These are phyloP conservation scores for Malurus alboscapulatus DNA, from an alignment of 2,113 vertebrate genomes.

Conservation along the genomic window DNA sequence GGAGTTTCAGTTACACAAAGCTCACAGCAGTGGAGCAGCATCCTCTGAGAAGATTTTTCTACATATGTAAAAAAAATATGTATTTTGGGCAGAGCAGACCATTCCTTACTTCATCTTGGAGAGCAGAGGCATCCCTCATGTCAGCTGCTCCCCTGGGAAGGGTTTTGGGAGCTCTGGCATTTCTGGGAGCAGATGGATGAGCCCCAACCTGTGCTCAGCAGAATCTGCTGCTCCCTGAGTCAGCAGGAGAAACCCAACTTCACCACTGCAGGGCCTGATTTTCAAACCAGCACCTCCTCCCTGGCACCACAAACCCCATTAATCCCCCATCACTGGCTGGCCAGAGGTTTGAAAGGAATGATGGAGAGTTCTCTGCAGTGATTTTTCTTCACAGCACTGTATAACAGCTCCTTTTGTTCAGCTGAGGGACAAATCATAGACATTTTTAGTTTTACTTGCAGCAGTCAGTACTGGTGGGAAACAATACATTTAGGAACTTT, in stretches of 20 bases:
- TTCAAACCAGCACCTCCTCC: not conserved
- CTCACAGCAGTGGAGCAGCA: not conserved
- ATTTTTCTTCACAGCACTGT: not conserved
- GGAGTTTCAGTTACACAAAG: not conserved
- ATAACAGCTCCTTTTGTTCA: not conserved
- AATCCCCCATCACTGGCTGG: not conserved
- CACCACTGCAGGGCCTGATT: fast-evolving
- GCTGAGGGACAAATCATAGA: not conserved
- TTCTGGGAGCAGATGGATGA: not conserved
- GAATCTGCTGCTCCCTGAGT: not conserved
- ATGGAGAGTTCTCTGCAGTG: not conserved
- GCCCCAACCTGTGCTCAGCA: not conserved
- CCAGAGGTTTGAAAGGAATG: not conserved
- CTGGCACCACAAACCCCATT: not conserved
- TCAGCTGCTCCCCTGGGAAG: not conserved
- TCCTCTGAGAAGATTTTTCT: not conserved
- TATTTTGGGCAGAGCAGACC: not conserved
- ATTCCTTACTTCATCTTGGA: not conserved
- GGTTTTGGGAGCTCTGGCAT: not conserved
- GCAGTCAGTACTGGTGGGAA: not conserved
- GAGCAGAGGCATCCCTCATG: not conserved
- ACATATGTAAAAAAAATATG: not conserved
- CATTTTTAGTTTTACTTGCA: not conserved
- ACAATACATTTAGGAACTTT: not conserved
- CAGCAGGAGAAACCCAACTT: not conserved